Evolutionary conservation across 2,888 invertebrate species (phyloP), one percentile per base, ranked within the genome.

Genomic region (Scaptomyza polygonia): DNA sequence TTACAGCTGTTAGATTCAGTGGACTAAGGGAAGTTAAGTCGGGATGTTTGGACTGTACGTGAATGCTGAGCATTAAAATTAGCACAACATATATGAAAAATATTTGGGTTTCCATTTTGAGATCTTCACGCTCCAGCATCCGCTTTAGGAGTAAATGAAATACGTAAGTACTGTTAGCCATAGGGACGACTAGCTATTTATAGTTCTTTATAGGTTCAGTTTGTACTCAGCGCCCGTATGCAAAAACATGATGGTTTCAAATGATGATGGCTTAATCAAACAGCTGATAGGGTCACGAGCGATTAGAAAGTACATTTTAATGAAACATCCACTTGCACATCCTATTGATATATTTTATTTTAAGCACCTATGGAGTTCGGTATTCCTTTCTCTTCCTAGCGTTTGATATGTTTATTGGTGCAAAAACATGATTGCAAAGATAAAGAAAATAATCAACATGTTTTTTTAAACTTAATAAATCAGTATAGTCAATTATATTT

Each of bases 1-100:
- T 51, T 39, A 63, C 63, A 11, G 44, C 49, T 14, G 51, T 45
- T 16, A 63, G 51, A 39, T 63, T 45, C n/a, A n/a, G n/a, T n/a
- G n/a, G n/a, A n/a, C n/a, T 1, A 61, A 45, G 2, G 51, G 36
- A 16, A 6, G 9, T 25, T 2, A 36, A 8, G 5, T 12, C 8
- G 4, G 5, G 0, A 0, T 30, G 0, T 7, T 2, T 40, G 8
- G 12, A 21, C n/a, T 36, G 34, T 30, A 30, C 27, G 9, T 40
- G 36, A 14, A 32, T 18, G 44, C 25, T 18, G 8, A 63, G 18
- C 25, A 9, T 32, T 5, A 36, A 25, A 5, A 63, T 3, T 11
- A 63, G 27, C 36, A 25, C 39, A 12, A 51, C 2, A 27, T 27
- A n/a, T 21, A 11, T n/a, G 8, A 51, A 11, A 27, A 44, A 27